Percentiles rank a stretch among this genome's conserved stretches.
Evolutionary conservation across 2,888 invertebrate genomes (phyloP).

Genomic region (Laspeyria flexula): DNA sequence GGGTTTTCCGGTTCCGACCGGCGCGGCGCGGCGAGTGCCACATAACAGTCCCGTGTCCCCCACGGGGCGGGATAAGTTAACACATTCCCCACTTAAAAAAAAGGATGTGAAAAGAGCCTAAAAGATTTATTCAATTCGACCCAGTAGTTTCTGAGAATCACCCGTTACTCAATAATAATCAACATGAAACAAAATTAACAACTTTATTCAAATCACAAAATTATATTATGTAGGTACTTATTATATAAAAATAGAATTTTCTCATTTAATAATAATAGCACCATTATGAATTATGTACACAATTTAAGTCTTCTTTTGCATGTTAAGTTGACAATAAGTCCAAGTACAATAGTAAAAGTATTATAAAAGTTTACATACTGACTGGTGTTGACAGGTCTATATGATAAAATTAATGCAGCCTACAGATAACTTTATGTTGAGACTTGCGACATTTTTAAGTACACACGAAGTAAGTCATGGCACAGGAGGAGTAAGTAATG

Average conservation of each 20-base stretch:
- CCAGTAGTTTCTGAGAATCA: background rate
- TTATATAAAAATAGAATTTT: constrained; percentile 41
- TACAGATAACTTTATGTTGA: background rate
- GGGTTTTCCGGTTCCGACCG: too few species aligned
- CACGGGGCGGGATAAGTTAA: too few species aligned
- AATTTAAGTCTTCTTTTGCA: constrained; percentile 40
- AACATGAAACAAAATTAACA: constrained; percentile 31
- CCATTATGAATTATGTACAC: constrained; percentile 52
- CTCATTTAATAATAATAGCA: constrained; percentile 48
- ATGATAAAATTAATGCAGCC: constrained; percentile 1
- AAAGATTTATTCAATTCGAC: background rate
- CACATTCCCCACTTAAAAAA: too few species aligned
- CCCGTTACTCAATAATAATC: constrained; percentile 4
- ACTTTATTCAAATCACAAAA: constrained; percentile 38
- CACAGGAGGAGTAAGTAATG: too few species aligned
- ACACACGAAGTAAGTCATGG: too few species aligned
- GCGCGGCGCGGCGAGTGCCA: too few species aligned
- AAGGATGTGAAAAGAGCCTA: background rate
- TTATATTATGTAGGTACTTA: constrained; percentile 29
- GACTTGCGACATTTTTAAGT: too few species aligned
- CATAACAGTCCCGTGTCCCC: too few species aligned
- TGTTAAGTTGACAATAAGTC: constrained; percentile 24
- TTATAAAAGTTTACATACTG: constrained; percentile 3
- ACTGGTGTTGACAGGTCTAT: background rate
- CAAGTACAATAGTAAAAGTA: constrained; percentile 22